phyloP scores from a whole-genome alignment of 64 coral and sea anemone species.

The Trachythela sp. region DNA sequence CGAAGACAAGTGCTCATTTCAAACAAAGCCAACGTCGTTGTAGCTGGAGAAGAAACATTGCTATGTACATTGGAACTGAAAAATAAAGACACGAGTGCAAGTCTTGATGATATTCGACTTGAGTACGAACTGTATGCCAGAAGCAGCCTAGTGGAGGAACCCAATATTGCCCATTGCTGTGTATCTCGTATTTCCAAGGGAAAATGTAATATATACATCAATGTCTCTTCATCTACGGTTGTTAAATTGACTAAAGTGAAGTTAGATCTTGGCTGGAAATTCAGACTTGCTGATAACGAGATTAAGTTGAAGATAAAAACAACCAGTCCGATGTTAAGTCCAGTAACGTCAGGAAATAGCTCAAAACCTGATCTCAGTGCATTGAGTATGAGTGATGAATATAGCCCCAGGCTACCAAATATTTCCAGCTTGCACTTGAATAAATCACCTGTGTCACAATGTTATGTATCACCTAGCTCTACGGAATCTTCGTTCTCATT shows the following conservation, averaged over 20 bases:
- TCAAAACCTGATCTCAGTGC: neutral
- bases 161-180: neutral
- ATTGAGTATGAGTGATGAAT: neutral
- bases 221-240: neutral
- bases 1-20: neutral
- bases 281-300: neutral
- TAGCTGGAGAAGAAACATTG: neutral
- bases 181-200: neutral
- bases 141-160: neutral
- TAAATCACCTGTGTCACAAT: neutral
- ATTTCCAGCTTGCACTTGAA: neutral
- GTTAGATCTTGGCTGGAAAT: neutral
- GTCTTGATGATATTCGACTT: neutral
- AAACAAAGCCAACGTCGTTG: neutral
- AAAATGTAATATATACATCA: neutral
- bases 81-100: neutral
- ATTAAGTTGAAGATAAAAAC: neutral
- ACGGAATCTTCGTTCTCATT: neutral
- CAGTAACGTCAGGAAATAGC: neutral
- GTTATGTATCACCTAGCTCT: neutral
- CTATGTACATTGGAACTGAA: neutral
- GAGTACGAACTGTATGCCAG: neutral
- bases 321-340: neutral
- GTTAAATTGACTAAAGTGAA: neutral
- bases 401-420: neutral